Evolutionary conservation across 2,113 vertebrate genomes (phyloP).

Genomic region (Zootoca vivipara): DNA sequence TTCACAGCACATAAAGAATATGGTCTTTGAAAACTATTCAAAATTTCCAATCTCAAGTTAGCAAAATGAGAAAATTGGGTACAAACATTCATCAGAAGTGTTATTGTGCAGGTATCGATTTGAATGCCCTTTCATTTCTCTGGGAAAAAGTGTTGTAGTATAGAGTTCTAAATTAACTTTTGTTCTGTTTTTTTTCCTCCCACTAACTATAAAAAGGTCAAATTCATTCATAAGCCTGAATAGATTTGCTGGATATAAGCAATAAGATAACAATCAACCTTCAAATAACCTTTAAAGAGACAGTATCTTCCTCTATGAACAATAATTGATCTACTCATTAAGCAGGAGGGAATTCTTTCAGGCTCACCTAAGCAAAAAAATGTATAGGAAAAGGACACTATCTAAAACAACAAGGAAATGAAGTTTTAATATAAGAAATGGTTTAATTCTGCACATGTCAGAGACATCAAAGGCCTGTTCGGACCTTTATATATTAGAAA

Average conservation of each 20-base stretch:
- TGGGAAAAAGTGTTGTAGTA: constrained; percentile 85
- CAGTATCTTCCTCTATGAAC: constrained; percentile 71
- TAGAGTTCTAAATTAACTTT: constrained; percentile 95
- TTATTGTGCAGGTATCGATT: constrained; percentile 96
- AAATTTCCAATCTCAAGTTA: constrained; percentile 81
- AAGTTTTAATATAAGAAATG: constrained; percentile 31
- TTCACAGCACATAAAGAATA: constrained; percentile 79
- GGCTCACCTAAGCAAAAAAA: constrained; percentile 68
- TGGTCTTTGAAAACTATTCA: constrained; percentile 84
- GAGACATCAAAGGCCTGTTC: neutral
- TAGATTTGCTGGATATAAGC: constrained; percentile 86
- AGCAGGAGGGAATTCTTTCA: constrained; percentile 61
- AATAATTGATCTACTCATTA: constrained; percentile 85
- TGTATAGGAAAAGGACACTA: constrained; percentile 48
- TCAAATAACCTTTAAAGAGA: constrained; percentile 89
- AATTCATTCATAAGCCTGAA: constrained; percentile 95
- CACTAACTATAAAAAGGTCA: constrained; percentile 96
- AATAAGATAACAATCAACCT: constrained; percentile 91
- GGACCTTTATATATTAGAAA: neutral
- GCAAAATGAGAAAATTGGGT: constrained; percentile 92
- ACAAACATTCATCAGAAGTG: constrained; percentile 91
- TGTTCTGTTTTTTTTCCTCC: constrained; percentile 80
- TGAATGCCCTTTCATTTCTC: constrained; percentile 97
- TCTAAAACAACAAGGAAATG: constrained; percentile 60
- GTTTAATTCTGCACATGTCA: constrained; percentile 31